These are phyloP conservation scores for Menura novaehollandiae DNA, from an alignment of 2,113 vertebrate species.

Conservation along the genomic window DNA sequence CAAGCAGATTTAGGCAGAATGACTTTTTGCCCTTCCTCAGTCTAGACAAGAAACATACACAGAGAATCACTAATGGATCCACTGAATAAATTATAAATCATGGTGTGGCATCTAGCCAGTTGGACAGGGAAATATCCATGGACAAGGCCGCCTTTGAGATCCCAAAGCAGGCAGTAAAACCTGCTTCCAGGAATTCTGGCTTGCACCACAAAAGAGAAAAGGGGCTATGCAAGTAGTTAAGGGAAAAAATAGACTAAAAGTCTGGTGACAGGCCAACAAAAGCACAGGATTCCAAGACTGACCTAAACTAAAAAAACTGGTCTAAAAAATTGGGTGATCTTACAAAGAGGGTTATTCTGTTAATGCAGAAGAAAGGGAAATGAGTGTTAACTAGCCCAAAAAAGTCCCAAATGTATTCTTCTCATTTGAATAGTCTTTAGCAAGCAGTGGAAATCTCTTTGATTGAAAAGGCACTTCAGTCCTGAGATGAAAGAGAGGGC, in stretches of 20 bases:
- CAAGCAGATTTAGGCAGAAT: not conserved
- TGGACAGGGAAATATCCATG: not conserved
- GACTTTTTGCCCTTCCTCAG: constrained; percentile 67
- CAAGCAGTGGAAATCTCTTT: not conserved
- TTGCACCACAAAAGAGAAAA: constrained; percentile 20
- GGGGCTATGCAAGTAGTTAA: not conserved
- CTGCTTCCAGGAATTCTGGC: constrained; percentile 13
- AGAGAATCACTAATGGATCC: not conserved
- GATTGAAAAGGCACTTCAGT: constrained; percentile 26
- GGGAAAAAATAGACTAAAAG: not conserved
- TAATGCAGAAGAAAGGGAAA: not conserved
- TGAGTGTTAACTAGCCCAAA: constrained; percentile 20
- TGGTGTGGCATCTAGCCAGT: not conserved
- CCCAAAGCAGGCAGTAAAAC: not conserved
- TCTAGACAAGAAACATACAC: constrained; percentile 60
- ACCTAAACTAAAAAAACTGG: not conserved
- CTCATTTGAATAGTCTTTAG: constrained; percentile 42
- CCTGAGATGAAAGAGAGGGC: constrained; percentile 21
- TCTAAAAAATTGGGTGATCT: not conserved
- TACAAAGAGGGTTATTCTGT: constrained; percentile 24
- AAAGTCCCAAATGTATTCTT: constrained; percentile 16
- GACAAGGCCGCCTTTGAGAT: not conserved
- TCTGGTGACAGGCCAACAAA: constrained; percentile 53
- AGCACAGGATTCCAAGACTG: constrained; percentile 7
- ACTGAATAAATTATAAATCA: not conserved